Evolutionary conservation across 2,797 vertebrate genomes (phyloP), one percentile per base, ranked within the genome.

Genomic region (Bucorvus abyssinicus): DNA sequence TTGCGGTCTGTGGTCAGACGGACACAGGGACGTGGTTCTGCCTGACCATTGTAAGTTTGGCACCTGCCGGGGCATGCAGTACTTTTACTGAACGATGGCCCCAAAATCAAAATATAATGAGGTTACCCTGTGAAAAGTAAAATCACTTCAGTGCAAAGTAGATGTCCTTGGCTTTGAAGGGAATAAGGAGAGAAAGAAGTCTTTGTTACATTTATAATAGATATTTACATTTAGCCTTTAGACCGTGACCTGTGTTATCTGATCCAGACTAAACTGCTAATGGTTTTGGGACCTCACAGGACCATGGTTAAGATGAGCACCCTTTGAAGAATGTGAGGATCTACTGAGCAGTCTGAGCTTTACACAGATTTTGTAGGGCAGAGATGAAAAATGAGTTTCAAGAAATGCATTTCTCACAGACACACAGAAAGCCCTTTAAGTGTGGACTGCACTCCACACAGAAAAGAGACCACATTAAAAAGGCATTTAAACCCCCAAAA

Each of bases 401-500:
- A 92, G 74, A 93, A 87, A 84, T 0, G 2, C 18, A 44, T 90
- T 94, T 94, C 68, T 96, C 74, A 82, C 29, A 87, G 84, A 20
- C 86, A 50, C 45, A 94, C 6, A 89, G 88, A 95, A 93, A 94
- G 70, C 49, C 34, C 77, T 96, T 94, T 73, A 84, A 94, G 32
- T 70, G 75, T 84, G 60, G 93, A 74, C 68, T 90, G 68, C 1
- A 2, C 34, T 79, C 34, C 81, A 87, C 86, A 93, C 86, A 95
- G 81, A 94, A 94, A 83, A 87, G 78, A 96, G 81, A 96, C 95
- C 95, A 95, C 96, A 97, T 97, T 75, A 95, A 95, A 96, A 89
- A 93, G 78, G 14, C 81, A 52, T 67, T 91, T 74, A 94, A 95
- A 95, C 8, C 68, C 80, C 67, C 23, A 7, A 70, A 94, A 93